Evolutionary conservation across 2,113 vertebrate genomes (phyloP).

Genomic region (Podocnemis expansa): DNA sequence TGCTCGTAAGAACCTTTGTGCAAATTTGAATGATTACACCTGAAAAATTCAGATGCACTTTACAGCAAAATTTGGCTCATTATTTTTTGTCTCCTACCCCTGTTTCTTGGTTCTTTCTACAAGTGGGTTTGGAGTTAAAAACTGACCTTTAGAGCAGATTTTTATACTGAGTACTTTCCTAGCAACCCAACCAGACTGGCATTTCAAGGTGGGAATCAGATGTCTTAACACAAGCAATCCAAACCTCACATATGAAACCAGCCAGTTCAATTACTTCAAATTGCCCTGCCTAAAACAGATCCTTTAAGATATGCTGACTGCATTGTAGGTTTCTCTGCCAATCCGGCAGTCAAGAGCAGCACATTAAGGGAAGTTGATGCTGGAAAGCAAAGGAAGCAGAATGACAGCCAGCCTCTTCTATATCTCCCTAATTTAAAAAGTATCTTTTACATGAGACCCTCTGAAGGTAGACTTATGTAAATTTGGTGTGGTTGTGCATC

Average conservation of each 20-base stretch:
- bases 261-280: neutral
- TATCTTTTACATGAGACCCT: neutral
- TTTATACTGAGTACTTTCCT: neutral
- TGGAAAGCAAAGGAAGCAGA: neutral
- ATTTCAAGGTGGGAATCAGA: constrained; percentile 8
- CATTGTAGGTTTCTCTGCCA: neutral
- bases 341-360: neutral
- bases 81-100: neutral
- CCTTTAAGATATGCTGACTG: neutral
- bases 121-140: neutral
- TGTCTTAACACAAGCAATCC: neutral
- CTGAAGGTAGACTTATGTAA: neutral
- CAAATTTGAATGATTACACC: neutral
- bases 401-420: neutral
- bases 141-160: neutral
- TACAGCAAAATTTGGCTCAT: neutral
- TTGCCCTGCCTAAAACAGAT: neutral
- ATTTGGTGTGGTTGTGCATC: neutral
- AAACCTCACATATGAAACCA: neutral
- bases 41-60: neutral
- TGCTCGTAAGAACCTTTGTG: neutral
- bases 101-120: neutral
- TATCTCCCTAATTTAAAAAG: neutral
- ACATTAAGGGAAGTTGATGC: neutral
- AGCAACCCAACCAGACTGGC: neutral